These are phyloP conservation scores for Coracias cyanogaster DNA, from an alignment of 2,797 vertebrate species.

Conservation along the genomic window DNA sequence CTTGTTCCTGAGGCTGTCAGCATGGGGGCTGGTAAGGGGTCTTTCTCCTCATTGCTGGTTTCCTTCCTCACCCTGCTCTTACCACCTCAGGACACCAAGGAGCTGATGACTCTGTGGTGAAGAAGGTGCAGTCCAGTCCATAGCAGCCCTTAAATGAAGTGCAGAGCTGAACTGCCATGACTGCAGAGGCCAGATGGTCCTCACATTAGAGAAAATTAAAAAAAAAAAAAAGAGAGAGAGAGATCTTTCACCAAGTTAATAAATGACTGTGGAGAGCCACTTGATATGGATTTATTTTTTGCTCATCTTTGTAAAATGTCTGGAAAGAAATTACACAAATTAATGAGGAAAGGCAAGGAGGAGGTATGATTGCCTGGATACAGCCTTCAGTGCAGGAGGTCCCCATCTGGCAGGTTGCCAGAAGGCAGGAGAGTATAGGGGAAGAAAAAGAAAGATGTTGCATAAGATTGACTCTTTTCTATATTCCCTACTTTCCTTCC, in stretches of 20 bases:
- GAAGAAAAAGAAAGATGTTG: not conserved
- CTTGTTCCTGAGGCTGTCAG: accelerated
- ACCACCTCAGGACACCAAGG: not conserved
- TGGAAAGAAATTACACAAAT: not conserved
- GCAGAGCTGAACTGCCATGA: not conserved
- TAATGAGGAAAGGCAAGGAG: not conserved
- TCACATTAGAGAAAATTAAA: not conserved
- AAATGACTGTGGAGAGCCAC: not conserved
- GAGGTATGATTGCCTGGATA: not conserved
- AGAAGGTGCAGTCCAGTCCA: not conserved
- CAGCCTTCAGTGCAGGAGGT: not conserved
- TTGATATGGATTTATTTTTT: not conserved
- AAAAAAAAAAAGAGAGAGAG: not conserved
- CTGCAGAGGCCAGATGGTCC: not conserved
- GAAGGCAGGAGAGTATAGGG: not conserved
- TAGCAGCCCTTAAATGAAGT: not conserved
- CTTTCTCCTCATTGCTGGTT: not conserved
- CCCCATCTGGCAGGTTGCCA: accelerated
- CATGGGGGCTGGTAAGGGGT: accelerated
- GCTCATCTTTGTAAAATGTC: not conserved
- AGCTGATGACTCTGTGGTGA: not conserved
- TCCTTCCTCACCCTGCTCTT: not conserved
- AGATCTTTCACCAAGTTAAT: not conserved
- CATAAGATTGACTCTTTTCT: not conserved
- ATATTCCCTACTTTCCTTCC: not conserved